These are phyloP conservation scores for Coracopsis vasa DNA, from an alignment of 2,113 vertebrate species.

Conservation along the genomic window DNA sequence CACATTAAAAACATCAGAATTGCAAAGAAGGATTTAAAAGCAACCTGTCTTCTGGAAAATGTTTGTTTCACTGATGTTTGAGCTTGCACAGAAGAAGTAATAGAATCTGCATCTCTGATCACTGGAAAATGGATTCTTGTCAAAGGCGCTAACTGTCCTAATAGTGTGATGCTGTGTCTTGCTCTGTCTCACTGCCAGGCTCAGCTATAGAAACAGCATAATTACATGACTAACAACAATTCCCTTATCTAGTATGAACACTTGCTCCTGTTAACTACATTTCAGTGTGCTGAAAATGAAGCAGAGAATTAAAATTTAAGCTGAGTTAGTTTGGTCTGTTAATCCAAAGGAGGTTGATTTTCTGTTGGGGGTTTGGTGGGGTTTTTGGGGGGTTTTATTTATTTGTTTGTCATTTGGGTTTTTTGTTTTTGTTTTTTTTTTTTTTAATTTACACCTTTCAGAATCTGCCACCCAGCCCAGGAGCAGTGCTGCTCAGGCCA, in stretches of 20 bases:
- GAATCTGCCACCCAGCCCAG: not conserved
- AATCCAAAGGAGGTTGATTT: not conserved
- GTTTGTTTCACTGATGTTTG: conserved; percentile 48
- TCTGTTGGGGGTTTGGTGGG: not conserved
- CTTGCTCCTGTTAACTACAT: conserved; percentile 73
- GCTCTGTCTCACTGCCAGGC: conserved; percentile 54
- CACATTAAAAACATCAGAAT: conserved; percentile 11
- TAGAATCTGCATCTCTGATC: conserved; percentile 51
- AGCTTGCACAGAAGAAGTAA: conserved; percentile 48
- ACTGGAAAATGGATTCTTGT: conserved; percentile 53
- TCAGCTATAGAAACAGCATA: conserved; percentile 61
- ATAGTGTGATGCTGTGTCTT: conserved; percentile 31
- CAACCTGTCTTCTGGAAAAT: conserved; percentile 12
- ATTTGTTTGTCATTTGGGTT: accelerated
- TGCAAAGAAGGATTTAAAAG: conserved; percentile 10
- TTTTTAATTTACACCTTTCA: not conserved
- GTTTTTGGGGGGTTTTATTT: not conserved
- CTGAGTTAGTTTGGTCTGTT: not conserved
- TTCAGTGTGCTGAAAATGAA: conserved; percentile 64
- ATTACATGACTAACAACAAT: conserved; percentile 73
- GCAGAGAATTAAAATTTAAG: conserved; percentile 61
- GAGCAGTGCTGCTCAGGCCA: not conserved
- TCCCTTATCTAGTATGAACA: conserved; percentile 82
- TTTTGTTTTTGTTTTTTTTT: not conserved
- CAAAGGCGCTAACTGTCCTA: conserved; percentile 38